Evolutionary conservation across 2,888 invertebrate genomes (phyloP), one percentile per base, ranked within the genome.

Genomic region (Amaurobius ferox): DNA sequence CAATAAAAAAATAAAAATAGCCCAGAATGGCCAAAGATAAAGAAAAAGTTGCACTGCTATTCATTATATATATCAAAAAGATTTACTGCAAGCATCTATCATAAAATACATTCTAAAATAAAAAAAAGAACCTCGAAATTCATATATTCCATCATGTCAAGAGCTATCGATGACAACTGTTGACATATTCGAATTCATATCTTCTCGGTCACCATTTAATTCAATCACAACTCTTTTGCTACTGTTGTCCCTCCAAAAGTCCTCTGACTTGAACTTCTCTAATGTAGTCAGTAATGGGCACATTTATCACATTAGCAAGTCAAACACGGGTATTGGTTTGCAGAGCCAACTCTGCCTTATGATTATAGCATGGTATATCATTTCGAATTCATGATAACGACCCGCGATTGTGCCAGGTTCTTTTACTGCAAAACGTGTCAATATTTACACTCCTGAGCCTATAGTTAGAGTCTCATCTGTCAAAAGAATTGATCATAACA

Each of bases 391-490:
- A 44, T 66, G 40, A 64, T 81, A 81, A 81, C 74, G 74, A 81
- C 32, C 26, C 66, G 68, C 70, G 68, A 81, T 81, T 70, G 81
- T 40, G 81, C 2, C 61, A 61, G 78, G 68, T 61, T 62, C 48
- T 32, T 30, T 6, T 62, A 28, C 30, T 62, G 40, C 48, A 30
- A 72, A 32, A 77, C 70, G 83, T 83, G 83, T 83, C 83, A 83
- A 83, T 83, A 83, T 83, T 83, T 83, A 77, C 83, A 83, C 83
- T 77, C 71, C 40, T 19, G 48, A 67, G 70, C n/a, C 71, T 77
- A 26, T 83, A 77, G 29, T 83, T 83, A 83, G 55, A 39, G 55
- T 32, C 61, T 29, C 76, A 81, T 81, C 81, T 32, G 76, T 81
- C 71, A 83, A 70, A 62, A 32, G 44, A 32, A 44, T 23, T 64